Evolutionary conservation across 2,113 vertebrate genomes (phyloP).

Genomic region (Apaloderma vittatum): DNA sequence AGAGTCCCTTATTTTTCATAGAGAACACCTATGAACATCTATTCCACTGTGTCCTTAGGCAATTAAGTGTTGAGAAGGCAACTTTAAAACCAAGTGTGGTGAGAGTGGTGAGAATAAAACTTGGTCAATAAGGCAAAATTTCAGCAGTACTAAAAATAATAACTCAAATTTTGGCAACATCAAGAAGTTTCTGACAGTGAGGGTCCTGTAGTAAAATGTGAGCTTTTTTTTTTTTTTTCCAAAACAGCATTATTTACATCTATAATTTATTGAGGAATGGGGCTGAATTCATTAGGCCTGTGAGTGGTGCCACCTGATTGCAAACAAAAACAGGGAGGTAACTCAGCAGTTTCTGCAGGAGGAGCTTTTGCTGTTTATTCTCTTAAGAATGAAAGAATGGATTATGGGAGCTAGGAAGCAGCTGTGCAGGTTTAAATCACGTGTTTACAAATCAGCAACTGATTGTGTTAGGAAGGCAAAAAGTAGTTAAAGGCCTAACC

Average conservation of each 20-base stretch:
- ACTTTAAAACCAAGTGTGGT: not conserved
- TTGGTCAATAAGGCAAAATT: not conserved
- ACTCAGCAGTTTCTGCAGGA: not conserved
- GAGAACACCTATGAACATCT: not conserved
- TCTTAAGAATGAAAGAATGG: not conserved
- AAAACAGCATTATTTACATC: not conserved
- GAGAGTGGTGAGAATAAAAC: not conserved
- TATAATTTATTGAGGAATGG: not conserved
- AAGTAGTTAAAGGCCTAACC: not conserved
- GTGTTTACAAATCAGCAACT: not conserved
- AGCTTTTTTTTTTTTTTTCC: not conserved
- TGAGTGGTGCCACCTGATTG: not conserved
- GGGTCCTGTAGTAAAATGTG: not conserved
- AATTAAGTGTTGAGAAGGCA: not conserved
- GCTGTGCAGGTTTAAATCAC: not conserved
- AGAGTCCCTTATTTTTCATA: not conserved
- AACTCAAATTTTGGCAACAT: not conserved
- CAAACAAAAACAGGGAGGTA: not conserved
- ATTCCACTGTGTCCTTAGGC: not conserved
- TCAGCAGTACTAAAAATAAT: not conserved
- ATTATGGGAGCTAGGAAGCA: not conserved
- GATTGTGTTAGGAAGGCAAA: not conserved
- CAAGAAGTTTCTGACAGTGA: not conserved
- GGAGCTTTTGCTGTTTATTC: not conserved
- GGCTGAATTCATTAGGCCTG: not conserved